These are phyloP conservation scores for Pedicia rivosa DNA, from an alignment of 2,888 invertebrate species.

Conservation along the genomic window DNA sequence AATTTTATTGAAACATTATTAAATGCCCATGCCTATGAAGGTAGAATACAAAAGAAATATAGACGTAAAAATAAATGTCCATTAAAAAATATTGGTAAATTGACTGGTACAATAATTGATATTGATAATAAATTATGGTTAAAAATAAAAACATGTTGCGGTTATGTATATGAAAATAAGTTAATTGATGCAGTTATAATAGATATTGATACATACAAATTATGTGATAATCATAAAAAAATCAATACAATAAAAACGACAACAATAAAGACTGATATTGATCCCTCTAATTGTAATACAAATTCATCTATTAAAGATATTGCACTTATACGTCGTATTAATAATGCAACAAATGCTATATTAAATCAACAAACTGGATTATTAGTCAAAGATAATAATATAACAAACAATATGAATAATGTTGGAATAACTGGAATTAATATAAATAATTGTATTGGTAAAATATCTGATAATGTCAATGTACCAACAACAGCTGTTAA, in stretches of 20 bases:
- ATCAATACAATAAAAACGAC: background rate
- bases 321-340: background rate
- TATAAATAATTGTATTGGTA: background rate
- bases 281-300: background rate
- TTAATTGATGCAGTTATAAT: slow-evolving; percentile 21
- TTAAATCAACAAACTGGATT: background rate
- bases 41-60: slow-evolving; percentile 12
- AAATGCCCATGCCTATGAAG: background rate
- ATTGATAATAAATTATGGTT: slow-evolving; percentile 23
- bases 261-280: background rate
- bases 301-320: background rate
- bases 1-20: slow-evolving; percentile 4
- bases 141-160: slow-evolving; percentile 25
- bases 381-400: background rate
- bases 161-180: slow-evolving; percentile 19
- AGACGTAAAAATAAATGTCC: slow-evolving; percentile 23
- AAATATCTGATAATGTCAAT: background rate
- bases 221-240: slow-evolving; percentile 21
- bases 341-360: background rate
- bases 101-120: slow-evolving; percentile 19
- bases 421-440: too few species aligned
- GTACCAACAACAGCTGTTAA: slow-evolving; percentile 22
- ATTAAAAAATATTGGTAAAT: slow-evolving; percentile 18
- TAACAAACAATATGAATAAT: background rate
- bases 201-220: slow-evolving; percentile 21